Percentiles rank a stretch among this genome's conserved stretches.
Evolutionary conservation across 1,140 invertebrate species (phyloP).

Genomic region (Drosophila repleta): DNA sequence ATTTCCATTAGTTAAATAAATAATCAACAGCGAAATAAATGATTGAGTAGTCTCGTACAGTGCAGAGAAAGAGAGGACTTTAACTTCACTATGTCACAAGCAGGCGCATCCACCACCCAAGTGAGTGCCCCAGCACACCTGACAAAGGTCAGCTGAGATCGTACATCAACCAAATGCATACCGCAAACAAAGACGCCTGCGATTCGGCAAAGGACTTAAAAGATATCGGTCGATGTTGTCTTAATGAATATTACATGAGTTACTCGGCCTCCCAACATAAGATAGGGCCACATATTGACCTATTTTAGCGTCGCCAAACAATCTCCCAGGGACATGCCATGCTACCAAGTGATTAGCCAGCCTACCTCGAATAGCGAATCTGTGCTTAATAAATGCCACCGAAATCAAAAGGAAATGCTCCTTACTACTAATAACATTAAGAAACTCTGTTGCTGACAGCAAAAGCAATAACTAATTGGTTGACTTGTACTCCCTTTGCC

Average conservation of each 20-base stretch:
- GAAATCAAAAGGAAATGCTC: constrained; percentile 81
- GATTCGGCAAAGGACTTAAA: constrained; percentile 44
- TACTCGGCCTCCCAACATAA: constrained; percentile 19
- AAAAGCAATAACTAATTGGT: constrained; percentile 50
- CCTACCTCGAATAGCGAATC: constrained; percentile 30
- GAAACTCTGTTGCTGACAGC: constrained; percentile 42
- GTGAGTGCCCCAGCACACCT: constrained; percentile 26
- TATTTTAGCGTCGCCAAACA: constrained; percentile 63
- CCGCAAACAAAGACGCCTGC: constrained; percentile 24
- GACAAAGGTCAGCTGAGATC: constrained; percentile 45
- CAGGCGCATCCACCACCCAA: constrained; percentile 27
- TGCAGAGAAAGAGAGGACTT: constrained; percentile 29
- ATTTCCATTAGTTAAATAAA: constrained; percentile 81
- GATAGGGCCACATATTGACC: constrained; percentile 51
- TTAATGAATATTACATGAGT: constrained; percentile 74
- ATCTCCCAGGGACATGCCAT: constrained; percentile 16
- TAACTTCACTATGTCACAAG: constrained; percentile 36
- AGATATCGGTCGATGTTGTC: constrained; percentile 65
- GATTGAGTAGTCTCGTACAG: constrained; percentile 59
- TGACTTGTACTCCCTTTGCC: constrained; percentile 66
- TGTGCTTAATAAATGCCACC: constrained; percentile 79
- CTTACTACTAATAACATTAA: constrained; percentile 78
- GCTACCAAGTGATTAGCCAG: neutral
- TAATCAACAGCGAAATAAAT: constrained; percentile 75
- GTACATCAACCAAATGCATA: constrained; percentile 65